Evolutionary conservation across 2,888 invertebrate genomes (phyloP).

Genomic region (Tachina fera): DNA sequence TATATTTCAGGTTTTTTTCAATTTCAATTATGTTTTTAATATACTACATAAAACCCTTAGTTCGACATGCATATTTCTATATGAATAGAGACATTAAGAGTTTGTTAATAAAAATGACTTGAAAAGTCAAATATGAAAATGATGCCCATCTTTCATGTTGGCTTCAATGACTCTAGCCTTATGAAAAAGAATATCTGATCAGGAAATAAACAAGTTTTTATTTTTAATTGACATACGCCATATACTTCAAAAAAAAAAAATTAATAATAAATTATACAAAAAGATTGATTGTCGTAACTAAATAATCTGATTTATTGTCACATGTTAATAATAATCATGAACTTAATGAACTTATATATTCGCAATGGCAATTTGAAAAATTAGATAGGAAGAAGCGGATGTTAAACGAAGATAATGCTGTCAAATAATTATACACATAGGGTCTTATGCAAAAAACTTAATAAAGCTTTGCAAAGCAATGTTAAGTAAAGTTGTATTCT

Average conservation of each 20-base stretch:
- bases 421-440: no score
- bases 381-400: background rate
- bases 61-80: background rate
- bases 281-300: background rate
- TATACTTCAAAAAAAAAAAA: no score
- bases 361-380: no score
- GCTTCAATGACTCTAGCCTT: background rate
- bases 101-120: background rate
- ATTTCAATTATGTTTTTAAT: constrained; percentile 24
- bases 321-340: background rate
- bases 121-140: constrained; percentile 5
- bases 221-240: no score
- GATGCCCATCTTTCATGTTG: constrained; percentile 2
- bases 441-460: no score
- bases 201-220: background rate
- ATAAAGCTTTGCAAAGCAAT: no score
- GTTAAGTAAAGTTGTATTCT: no score
- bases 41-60: background rate
- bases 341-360: no score
- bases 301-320: background rate
- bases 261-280: no score
- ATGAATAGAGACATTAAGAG: background rate
- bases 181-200: background rate
- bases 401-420: background rate
- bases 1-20: constrained; percentile 31